Percentiles rank a stretch among this genome's conserved stretches.
Evolutionary conservation across 2,888 invertebrate species (phyloP).

Genomic region (Pandemis heparana): DNA sequence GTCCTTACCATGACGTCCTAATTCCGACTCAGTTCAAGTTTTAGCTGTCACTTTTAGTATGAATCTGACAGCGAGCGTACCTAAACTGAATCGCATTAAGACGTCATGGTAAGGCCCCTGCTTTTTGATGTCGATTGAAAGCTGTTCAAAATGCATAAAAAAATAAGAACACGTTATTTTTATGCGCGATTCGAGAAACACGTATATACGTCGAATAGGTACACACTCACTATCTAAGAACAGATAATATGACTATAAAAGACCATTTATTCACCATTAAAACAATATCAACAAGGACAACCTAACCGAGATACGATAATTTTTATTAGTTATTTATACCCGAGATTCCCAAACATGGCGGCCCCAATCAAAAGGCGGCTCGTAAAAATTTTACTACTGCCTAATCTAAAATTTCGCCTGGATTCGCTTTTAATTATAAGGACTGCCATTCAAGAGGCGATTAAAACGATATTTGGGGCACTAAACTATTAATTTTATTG

Average conservation of each 20-base stretch:
- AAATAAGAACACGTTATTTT: background rate
- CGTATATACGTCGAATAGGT: background rate
- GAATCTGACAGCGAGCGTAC: no score
- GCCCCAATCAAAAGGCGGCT: slow-evolving; percentile 59
- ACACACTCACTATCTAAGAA: slow-evolving; percentile 15
- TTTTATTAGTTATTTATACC: slow-evolving; percentile 51
- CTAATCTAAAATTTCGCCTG: slow-evolving; percentile 81
- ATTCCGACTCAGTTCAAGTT: no score
- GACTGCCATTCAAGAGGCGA: slow-evolving; percentile 50
- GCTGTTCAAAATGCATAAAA: no score
- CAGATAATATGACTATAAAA: slow-evolving; percentile 63
- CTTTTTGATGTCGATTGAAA: no score
- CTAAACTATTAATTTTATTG: slow-evolving; percentile 23
- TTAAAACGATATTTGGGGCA: slow-evolving; percentile 28
- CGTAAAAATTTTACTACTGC: slow-evolving; percentile 73
- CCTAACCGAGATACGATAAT: slow-evolving; percentile 54
- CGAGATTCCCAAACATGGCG: slow-evolving; percentile 46
- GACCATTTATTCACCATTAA: slow-evolving; percentile 72
- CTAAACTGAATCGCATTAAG: no score
- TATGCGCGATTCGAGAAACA: background rate
- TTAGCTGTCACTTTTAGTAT: no score
- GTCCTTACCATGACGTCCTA: no score
- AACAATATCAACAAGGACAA: slow-evolving; percentile 60
- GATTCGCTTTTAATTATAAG: slow-evolving; percentile 63
- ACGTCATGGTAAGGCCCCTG: no score